Base-by-base conservation (phyloP, 2,113 vertebrate genomes). In the Edolisoma coerulescens region DNA sequence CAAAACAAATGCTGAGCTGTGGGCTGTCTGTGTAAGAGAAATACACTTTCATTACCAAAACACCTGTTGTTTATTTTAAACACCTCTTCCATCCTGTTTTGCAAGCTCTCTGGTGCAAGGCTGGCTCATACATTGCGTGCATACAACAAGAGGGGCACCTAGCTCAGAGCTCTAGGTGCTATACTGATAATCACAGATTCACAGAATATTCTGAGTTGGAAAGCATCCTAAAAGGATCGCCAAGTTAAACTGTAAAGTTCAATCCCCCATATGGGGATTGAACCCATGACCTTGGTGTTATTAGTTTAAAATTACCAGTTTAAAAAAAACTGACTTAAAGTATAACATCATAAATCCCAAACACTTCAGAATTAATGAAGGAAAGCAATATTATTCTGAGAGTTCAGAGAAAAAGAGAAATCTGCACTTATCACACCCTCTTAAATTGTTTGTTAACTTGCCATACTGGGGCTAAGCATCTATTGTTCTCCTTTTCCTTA, bases 11-110 rank as follows among this genome's bases (percentile, higher is more conserved):
- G 68, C 41, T 1, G 13, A 96, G 89, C 68, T 89, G 47, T 78
- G 83, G 0, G 0, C 83, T 92, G 93, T 59, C 1, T 1, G 27
- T 81, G 12, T 47, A 84, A 81, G 76, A 90, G 89, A 93, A 96
- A 95, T 70, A 86, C 30, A 41, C 52, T 92, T 39, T 21, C 63
- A 90, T 92, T 92, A 92, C 26, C 56, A 59, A 89, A 93, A 78
- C 93, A 93, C 89, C 86, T 89, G 84, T 89, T 95, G 65, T 92
- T 95, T 92, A 74, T 89, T 90, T 79, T 84, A 94, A 96, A 91
- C 17, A 80, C 37, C 61, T 95, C 73, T 95, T 97, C 64, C 28
- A n/a, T 87, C 84, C 84, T 81, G 30, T 79, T 91, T 89, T 89
- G 89, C 80, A 92, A 69, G 53, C 61, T 82, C 42, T 71, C 17